These are phyloP conservation scores for Catharus minimus DNA, from an alignment of 2,113 vertebrate species.

Conservation along the genomic window DNA sequence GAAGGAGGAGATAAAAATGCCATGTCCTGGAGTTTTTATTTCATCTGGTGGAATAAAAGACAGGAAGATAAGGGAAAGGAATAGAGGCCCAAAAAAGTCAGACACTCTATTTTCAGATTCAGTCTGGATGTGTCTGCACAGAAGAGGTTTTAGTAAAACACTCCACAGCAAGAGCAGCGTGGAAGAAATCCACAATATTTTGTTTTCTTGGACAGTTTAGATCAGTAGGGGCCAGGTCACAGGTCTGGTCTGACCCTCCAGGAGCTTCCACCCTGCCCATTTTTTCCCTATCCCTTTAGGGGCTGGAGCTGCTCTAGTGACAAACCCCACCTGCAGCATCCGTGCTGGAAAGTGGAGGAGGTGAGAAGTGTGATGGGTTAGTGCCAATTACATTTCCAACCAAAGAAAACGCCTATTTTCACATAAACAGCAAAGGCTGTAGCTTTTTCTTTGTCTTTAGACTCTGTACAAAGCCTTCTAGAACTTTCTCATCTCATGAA, in stretches of 20 bases:
- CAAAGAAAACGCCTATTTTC: neutral
- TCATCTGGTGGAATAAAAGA: neutral
- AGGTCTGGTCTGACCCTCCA: neutral
- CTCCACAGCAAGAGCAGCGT: neutral
- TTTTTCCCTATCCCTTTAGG: neutral
- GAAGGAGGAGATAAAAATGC: conserved; percentile 23
- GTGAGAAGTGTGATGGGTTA: neutral
- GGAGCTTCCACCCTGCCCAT: neutral
- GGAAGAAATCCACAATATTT: neutral
- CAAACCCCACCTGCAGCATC: neutral
- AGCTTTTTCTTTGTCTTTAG: neutral
- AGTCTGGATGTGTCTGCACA: neutral
- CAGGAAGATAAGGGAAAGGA: neutral
- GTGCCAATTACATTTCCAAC: neutral
- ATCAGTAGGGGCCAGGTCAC: neutral
- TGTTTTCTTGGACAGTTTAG: neutral
- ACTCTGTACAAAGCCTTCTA: neutral
- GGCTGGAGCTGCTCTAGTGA: neutral
- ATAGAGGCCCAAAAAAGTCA: neutral
- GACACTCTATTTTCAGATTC: neutral
- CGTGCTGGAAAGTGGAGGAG: neutral
- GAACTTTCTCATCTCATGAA: neutral
- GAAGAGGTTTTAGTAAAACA: neutral
- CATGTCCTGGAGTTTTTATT: neutral
- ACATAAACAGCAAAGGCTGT: neutral